These are phyloP conservation scores for Toxotes chatareus DNA, from an alignment of 2,113 vertebrate genomes.

Conservation along the genomic window DNA sequence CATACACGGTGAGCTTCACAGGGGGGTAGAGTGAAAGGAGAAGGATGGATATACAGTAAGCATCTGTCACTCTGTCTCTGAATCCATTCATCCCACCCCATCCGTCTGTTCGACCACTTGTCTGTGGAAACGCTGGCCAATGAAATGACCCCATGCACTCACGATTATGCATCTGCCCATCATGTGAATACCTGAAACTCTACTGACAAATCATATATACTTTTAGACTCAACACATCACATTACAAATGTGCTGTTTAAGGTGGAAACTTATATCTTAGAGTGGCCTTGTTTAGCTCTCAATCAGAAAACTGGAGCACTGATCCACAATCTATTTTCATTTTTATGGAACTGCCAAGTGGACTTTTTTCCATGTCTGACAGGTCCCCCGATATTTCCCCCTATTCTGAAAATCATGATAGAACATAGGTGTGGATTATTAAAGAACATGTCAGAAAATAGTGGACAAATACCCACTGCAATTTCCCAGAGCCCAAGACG, in stretches of 20 bases:
- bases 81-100: neutral
- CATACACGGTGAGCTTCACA: neutral
- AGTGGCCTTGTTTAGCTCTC: neutral
- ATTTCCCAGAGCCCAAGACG: too few relatives aligned
- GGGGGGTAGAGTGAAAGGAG: neutral
- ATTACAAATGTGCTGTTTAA: neutral
- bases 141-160: neutral
- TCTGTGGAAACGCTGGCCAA: neutral
- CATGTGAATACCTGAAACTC: neutral
- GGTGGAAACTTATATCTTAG: neutral
- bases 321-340: neutral
- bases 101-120: conserved; percentile 8
- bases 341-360: neutral
- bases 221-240: too few relatives aligned
- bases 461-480: too few relatives aligned
- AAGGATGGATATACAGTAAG: neutral
- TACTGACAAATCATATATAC: neutral
- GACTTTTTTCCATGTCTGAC: neutral
- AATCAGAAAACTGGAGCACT: neutral
- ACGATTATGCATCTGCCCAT: neutral
- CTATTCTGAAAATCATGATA: too few relatives aligned
- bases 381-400: neutral
- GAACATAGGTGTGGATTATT: too few relatives aligned
- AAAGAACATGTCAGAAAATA: too few relatives aligned
- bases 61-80: neutral